Conservation (phyloP, 2,113 vertebrate species). For the Lepus americanus region DNA sequence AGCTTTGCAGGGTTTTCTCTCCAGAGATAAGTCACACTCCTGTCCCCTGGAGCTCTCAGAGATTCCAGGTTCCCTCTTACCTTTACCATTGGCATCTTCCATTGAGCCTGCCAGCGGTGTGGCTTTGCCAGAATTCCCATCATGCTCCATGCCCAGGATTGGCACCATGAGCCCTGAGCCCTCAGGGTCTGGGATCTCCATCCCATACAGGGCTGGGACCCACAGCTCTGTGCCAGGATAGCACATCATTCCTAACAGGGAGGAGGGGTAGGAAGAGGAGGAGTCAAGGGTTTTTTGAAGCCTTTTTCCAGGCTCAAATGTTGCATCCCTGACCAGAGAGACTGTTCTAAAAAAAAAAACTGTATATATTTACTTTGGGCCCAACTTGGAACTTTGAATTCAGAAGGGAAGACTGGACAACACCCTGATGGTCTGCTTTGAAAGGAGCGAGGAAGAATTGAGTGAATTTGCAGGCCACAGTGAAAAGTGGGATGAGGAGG, state of each 20-base stretch:
- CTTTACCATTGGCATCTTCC: conserved; percentile 93
- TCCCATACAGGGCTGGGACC: conserved; percentile 91
- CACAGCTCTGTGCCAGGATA: conserved; percentile 87
- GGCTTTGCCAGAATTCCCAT: conserved; percentile 85
- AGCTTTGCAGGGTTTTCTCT: neutral
- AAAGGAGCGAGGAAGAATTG: neutral
- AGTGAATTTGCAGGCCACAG: neutral
- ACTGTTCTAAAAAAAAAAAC: neutral
- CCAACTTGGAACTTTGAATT: conserved; percentile 35
- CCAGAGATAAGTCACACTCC: neutral
- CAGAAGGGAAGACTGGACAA: neutral
- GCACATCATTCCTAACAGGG: conserved; percentile 89
- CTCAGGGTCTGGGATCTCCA: conserved; percentile 93
- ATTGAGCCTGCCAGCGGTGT: conserved; percentile 92
- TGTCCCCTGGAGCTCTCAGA: neutral
- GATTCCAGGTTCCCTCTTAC: conserved; percentile 74
- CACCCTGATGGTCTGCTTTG: neutral
- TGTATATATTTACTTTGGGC: neutral
- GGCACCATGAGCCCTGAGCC: conserved; percentile 93
- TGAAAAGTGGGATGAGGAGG: neutral
- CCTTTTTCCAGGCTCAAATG: neutral
- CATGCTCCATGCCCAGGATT: conserved; percentile 90
- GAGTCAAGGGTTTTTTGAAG: neutral
- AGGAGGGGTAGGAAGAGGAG: neutral
- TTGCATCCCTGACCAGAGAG: neutral